phyloP scores from a whole-genome alignment of 2,113 vertebrate genomes.

The Promerops cafer region DNA sequence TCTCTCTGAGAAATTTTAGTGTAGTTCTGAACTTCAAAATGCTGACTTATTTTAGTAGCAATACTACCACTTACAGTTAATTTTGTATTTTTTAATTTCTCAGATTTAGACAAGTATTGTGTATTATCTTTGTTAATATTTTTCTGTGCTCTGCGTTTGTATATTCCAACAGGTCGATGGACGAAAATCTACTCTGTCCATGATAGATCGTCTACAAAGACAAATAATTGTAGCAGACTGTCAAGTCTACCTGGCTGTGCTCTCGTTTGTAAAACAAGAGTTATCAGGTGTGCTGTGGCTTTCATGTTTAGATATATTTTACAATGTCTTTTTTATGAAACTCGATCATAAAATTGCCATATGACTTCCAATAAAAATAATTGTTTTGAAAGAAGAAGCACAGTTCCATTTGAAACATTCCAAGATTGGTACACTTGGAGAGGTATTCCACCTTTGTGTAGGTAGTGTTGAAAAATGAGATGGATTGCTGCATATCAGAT shows the following conservation, averaged over 20 bases:
- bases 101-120: background rate
- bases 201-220: conserved; percentile 91
- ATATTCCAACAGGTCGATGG: conserved; percentile 81
- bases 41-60: background rate
- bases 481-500: too few species aligned
- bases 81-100: background rate
- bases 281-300: conserved; percentile 81
- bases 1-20: background rate
- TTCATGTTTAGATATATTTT: background rate
- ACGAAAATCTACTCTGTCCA: conserved; percentile 80
- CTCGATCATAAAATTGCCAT: background rate
- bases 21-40: background rate
- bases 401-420: background rate
- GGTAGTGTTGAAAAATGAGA: background rate
- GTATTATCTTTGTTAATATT: background rate
- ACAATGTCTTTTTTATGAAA: background rate
- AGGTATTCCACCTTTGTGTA: background rate
- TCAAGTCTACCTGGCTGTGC: conserved; percentile 96
- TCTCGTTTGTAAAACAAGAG: conserved; percentile 95
- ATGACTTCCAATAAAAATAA: background rate
- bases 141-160: background rate
- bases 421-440: background rate
- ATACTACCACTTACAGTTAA: background rate
- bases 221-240: conserved; percentile 98
- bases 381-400: background rate